Conservation (phyloP, 2,113 vertebrate genomes). For the Eublepharis macularius region DNA sequence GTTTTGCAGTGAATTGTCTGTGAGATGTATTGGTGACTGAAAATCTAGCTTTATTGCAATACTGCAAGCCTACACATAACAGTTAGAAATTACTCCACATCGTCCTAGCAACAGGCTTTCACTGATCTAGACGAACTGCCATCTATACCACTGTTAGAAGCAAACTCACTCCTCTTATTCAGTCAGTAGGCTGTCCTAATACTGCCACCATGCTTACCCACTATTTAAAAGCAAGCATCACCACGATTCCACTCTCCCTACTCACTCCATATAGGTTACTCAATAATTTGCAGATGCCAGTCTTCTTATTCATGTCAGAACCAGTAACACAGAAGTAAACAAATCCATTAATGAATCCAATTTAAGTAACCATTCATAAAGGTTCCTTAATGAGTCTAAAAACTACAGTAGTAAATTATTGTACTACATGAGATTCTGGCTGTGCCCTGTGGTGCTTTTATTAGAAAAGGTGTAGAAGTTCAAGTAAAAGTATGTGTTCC, state of each 20-base stretch:
- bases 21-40: conserved; percentile 3
- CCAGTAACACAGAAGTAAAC: conserved; percentile 45
- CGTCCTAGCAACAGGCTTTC: conserved; percentile 46
- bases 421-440: conserved; percentile 75
- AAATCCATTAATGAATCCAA: background rate
- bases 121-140: conserved; percentile 33
- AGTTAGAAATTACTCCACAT: conserved; percentile 18
- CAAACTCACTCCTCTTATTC: conserved; percentile 37
- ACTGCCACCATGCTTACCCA: conserved; percentile 42
- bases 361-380: conserved; percentile 49
- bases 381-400: conserved; percentile 47
- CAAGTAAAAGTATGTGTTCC: conserved; percentile 84
- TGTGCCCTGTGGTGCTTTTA: conserved; percentile 80
- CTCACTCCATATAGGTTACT: conserved; percentile 50
- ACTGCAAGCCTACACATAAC: conserved; percentile 24
- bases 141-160: conserved; percentile 29
- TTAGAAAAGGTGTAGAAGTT: conserved; percentile 81
- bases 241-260: conserved; percentile 36
- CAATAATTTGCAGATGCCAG: conserved; percentile 45
- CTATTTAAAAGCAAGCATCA: conserved; percentile 13
- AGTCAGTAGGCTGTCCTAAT: conserved; percentile 9
- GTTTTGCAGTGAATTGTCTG: conserved; percentile 5
- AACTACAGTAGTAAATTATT: conserved; percentile 69
- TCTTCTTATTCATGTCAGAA: conserved; percentile 49
- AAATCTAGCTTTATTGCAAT: conserved; percentile 21